Conservation (phyloP, 2,113 vertebrate species). For the Bubo blakistoni region DNA sequence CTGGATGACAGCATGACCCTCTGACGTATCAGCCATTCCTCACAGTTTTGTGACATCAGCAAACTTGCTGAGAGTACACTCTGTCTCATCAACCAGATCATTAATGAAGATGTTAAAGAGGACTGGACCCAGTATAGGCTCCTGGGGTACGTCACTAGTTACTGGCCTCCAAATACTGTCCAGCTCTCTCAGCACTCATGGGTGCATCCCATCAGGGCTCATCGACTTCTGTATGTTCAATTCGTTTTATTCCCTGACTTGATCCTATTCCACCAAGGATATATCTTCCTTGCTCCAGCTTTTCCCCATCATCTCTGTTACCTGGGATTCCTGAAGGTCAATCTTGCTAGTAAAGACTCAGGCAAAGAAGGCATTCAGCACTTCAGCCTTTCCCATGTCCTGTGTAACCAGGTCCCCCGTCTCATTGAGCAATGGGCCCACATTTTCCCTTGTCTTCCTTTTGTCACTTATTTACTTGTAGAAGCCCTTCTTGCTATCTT, state of each 20-base stretch:
- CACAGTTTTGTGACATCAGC: not conserved
- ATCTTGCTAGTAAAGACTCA: not conserved
- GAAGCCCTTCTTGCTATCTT: not conserved
- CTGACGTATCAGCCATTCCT: not conserved
- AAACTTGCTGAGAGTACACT: not conserved
- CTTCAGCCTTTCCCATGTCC: not conserved
- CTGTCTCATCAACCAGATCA: not conserved
- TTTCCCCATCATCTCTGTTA: not conserved
- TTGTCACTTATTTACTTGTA: not conserved
- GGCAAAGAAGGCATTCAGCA: not conserved
- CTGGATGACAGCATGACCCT: not conserved
- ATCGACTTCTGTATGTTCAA: not conserved
- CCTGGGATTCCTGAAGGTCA: not conserved
- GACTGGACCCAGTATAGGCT: not conserved
- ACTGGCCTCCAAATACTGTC: not conserved
- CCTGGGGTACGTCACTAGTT: not conserved
- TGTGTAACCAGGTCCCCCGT: not conserved
- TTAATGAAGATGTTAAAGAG: not conserved
- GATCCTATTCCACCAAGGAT: not conserved
- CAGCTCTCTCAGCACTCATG: not conserved
- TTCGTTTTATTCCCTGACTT: not conserved
- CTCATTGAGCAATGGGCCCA: not conserved
- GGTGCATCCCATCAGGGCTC: not conserved
- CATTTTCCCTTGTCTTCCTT: not conserved
- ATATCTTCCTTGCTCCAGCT: not conserved